Base-by-base conservation (phyloP, 2,888 invertebrate genomes). In the Drosophila fungiperda region DNA sequence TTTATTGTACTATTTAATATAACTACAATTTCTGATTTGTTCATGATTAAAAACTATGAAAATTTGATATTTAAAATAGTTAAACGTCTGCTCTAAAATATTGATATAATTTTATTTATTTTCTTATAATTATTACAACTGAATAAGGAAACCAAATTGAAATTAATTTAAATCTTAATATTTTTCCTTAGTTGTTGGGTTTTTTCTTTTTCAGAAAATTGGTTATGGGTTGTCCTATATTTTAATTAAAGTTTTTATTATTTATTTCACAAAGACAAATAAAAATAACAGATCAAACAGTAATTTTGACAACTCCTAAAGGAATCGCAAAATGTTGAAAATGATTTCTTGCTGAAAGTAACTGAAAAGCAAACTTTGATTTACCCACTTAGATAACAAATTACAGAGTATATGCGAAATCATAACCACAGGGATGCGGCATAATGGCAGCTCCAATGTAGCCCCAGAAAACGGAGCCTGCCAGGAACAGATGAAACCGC, bases 401-500 rank as follows among this genome's bases (percentile, higher is more conserved):
- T 7, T 50, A 32, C 29, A 60, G 68, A 60, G 61, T 63, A 67
- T 68, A 26, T 33, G 15, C 50, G 62, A 81, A 76, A 78, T 80
- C 80, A 80, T 82, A 82, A 69, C 84, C 84, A 60, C 84, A 84
- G 72, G 33, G 49, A 60, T 87, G 87, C 62, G 79, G 77, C 68
- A 58, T 35, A 69, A 67, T 71, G 65, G 62, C 61, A 60, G 70
- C 62, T 53, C 57, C 61, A 62, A 62, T 61, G 26, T 59, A 23
- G 71, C 38, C 40, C 49, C 68, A 62, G 55, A 64, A 57, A 32
- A 32, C 20, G 32, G 11, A 36, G 70, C 53, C 63, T 81, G 74
- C 74, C 82, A 81, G 60, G 49, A 65, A 60, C 78, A 78, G 75
- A 78, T 78, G 75, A 79, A 83, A 79, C 70, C 73, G 59, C 78